Evolutionary conservation across 2,797 vertebrate genomes (phyloP).

Genomic region (Manis javanica): DNA sequence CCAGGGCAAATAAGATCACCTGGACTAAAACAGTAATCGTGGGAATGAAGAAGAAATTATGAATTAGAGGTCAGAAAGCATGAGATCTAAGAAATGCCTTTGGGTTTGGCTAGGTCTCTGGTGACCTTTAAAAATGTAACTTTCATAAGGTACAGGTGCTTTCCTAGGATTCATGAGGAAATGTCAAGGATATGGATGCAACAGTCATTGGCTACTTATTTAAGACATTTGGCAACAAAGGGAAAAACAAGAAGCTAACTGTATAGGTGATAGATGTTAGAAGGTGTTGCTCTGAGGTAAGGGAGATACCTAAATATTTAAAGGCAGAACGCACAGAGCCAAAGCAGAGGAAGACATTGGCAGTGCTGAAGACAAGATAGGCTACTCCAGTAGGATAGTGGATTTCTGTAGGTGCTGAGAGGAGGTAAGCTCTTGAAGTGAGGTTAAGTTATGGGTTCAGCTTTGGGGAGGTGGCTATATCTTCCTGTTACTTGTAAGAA

Average conservation of each 20-base stretch:
- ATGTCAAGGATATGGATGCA: background rate
- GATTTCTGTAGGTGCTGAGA: background rate
- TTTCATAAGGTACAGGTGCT: constrained; percentile 2
- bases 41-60: constrained; percentile 16
- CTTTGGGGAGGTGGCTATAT: background rate
- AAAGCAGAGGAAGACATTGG: background rate
- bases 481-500: background rate
- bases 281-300: background rate
- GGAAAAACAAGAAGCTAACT: background rate
- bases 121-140: constrained; percentile 40
- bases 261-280: background rate
- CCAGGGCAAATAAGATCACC: background rate
- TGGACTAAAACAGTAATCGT: background rate
- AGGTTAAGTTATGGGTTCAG: background rate
- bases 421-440: background rate
- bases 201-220: background rate
- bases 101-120: constrained; percentile 36
- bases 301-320: background rate
- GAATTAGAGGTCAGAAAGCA: constrained; percentile 46
- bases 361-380: background rate
- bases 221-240: background rate
- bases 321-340: background rate
- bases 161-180: constrained; percentile 30
- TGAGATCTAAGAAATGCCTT: background rate
- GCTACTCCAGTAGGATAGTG: background rate